Base-by-base conservation (phyloP, 2,888 invertebrate species). In the Germaria angustata region DNA sequence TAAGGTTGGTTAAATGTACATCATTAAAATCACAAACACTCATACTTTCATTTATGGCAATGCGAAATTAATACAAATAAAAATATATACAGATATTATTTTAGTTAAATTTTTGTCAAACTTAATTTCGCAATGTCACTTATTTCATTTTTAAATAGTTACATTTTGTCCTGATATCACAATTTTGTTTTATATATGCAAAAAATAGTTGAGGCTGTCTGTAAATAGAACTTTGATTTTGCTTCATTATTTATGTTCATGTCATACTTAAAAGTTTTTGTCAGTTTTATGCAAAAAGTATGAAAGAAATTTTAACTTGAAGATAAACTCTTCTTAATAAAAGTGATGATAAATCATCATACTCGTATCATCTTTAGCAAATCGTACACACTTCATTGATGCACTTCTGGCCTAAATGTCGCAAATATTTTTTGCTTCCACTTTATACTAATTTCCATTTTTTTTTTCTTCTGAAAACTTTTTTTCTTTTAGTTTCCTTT, bases 381-480 rank as follows among this genome's bases (percentile, higher is more conserved):
- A 81, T 81, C 78, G 63, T 84, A 81, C 39, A 81, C 77, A 84
- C 84, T 84, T 84, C 84, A 80, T 81, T 84, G 84, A 82, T 83
- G 81, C 84, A 85, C 85, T 85, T 81, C 80, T 81, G 83, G 85
- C 83, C 85, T 84, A 81, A 71, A 78, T 84, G 83, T 84, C 85
- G 78, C 36, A 79, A 28, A 39, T 34, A 68, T 77, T 82, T 73
- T 63, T 22, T 22, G 11, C 39, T 55, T 13, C 57, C n/a, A 11
- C 57, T 76, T 41, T 6, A 13, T 7, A 39, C 57, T 53, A 17
- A 44, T 9, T 61, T 6, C 51, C 17, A n/a, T n/a, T 66, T 32
- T 28, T 34, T 9, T 53, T 49, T 28, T 17, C 24, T 17, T 69
- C 8, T 39, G 15, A n/a, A 55, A 55, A 41, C 20, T 63, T 51